A percentile compares a stretch with the other conserved stretches of the same genome.
phyloP scores from a whole-genome alignment of 2,113 vertebrate genomes.

The Phrynocephalus versicolor region DNA sequence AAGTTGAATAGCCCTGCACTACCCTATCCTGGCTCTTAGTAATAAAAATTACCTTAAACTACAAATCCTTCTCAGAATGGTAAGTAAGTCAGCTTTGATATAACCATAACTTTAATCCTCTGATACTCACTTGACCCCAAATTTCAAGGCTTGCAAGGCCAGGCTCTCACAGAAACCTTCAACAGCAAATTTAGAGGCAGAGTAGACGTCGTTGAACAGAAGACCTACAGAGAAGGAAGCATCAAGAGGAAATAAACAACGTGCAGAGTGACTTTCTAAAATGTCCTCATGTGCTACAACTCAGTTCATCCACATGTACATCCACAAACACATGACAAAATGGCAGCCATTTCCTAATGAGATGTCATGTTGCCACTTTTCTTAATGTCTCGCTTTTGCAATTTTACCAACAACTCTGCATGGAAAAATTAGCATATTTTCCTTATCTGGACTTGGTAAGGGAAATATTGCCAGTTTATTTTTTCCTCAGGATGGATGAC shows the following conservation, averaged over 20 bases:
- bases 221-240: conserved; percentile 55
- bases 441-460: not conserved
- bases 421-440: not conserved
- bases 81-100: not conserved
- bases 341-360: not conserved
- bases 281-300: no score
- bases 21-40: not conserved
- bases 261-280: no score
- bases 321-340: not conserved
- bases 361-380: not conserved
- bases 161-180: conserved; percentile 78
- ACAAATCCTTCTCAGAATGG: not conserved
- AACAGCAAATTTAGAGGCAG: conserved; percentile 75
- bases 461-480: not conserved
- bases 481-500: not conserved
- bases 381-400: not conserved
- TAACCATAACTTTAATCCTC: not conserved
- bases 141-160: conserved; percentile 74
- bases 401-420: not conserved
- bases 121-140: conserved; percentile 74
- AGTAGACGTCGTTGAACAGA: conserved; percentile 74
- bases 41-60: not conserved
- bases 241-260: no score
- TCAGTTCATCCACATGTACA: no score
- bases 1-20: no score